These are phyloP conservation scores for Synanthedon myopaeformis DNA, from an alignment of 2,888 invertebrate genomes.

Conservation along the genomic window DNA sequence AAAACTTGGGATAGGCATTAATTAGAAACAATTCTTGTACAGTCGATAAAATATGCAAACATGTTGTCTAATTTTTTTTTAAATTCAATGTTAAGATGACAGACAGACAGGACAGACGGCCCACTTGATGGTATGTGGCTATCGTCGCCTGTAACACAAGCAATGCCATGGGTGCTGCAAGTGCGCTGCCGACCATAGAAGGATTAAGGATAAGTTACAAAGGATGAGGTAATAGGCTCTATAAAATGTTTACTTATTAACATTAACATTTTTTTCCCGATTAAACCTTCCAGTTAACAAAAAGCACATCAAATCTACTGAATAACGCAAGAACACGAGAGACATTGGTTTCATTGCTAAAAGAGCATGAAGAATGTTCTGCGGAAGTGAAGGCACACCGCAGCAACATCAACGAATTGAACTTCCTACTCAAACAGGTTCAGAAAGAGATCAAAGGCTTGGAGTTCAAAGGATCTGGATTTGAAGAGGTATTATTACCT, in stretches of 20 bases:
- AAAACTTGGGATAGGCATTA: too few relatives aligned
- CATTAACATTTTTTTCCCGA: neutral
- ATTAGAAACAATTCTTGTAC: too few relatives aligned
- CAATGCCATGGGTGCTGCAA: too few relatives aligned
- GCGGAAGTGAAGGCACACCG: constrained; percentile 61
- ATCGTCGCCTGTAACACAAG: too few relatives aligned
- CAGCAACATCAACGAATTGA: constrained; percentile 58
- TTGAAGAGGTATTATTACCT: constrained; percentile 30
- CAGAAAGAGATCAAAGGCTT: constrained; percentile 58
- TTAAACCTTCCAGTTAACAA: constrained; percentile 39
- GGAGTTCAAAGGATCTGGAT: constrained; percentile 41
- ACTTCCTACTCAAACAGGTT: constrained; percentile 67
- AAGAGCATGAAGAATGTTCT: constrained; percentile 66
- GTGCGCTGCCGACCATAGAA: too few relatives aligned
- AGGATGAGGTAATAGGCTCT: too few relatives aligned
- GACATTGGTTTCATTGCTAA: constrained; percentile 64
- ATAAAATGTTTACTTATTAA: neutral
- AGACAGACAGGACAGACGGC: too few relatives aligned
- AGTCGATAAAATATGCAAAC: too few relatives aligned
- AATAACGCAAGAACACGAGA: constrained; percentile 65
- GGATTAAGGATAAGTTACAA: too few relatives aligned
- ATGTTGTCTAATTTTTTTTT: too few relatives aligned
- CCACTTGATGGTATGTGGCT: too few relatives aligned
- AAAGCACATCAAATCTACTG: constrained; percentile 66
- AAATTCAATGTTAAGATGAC: too few relatives aligned